Evolutionary conservation across 2,797 vertebrate species (phyloP), one percentile per base, ranked within the genome.

Genomic region (Staurois parvus): DNA sequence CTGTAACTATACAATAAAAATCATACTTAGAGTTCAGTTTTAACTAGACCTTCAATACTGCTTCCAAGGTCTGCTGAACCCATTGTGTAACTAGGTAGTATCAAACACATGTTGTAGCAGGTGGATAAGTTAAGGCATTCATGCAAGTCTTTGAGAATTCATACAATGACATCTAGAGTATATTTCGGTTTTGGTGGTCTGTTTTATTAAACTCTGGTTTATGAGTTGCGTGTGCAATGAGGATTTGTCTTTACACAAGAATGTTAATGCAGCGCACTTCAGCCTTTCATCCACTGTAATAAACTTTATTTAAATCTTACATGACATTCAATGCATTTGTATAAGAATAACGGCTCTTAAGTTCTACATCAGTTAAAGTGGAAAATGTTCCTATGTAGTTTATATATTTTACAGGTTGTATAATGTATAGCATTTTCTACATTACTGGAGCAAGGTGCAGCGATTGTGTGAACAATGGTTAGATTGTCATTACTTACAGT

Each of bases 211-310:
- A 70, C 21, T 30, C 24, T 48, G 42, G 42, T 70, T 80, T 69
- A 80, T 30, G 42, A 34, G 45, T 28, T 56, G 32, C 48, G 17
- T 52, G 42, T 56, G 45, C 24, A 56, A 70, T 17, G 15, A 24
- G 32, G 45, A 37, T 52, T 72, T 72, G 79, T 59, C 45, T 37
- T n/a, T 30, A 40, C 45, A 59, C 64, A 72, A 72, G 68, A 72
- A 81, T 81, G 79, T 81, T 62, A 81, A 62, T 72, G 68, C 45
- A 56, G 13, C n/a, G 2, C 67, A 72, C 77, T 68, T 79, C 19
- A 69, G 6, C 4, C 17, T 79, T 68, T 79, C 66, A 69, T 66
- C 66, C 67, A 79, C 42, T 17, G 30, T 19, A n/a, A 34, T 13
- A 17, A 69, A 9, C 32, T 56, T 72, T 13, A 56, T 69, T 52